Percentiles rank a stretch among this genome's conserved stretches.
phyloP scores from a whole-genome alignment of 92 coral and sea anemone genomes.

The Desmophyllum pertusum region DNA sequence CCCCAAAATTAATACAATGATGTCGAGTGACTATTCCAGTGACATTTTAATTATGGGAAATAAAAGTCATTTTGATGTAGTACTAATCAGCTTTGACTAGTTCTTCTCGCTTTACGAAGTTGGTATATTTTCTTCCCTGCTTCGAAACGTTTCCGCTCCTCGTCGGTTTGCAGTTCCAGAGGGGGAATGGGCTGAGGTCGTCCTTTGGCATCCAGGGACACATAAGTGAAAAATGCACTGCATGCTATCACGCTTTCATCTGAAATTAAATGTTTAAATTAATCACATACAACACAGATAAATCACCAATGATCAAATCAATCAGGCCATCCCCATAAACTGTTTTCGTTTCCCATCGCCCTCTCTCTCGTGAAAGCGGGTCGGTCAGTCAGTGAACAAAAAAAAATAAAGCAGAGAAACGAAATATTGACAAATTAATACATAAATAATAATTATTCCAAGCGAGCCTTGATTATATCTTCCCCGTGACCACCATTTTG shows the following conservation, averaged over 20 bases:
- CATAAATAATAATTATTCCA: no score
- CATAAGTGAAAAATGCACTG: slow-evolving; percentile 95
- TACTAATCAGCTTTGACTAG: slow-evolving; percentile 21
- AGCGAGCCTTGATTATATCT: no score
- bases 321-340: no score
- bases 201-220: slow-evolving; percentile 81
- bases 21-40: no score
- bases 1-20: not conserved
- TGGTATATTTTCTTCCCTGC: slow-evolving; percentile 85
- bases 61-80: not conserved
- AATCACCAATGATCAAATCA: no score
- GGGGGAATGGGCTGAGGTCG: slow-evolving; percentile 76
- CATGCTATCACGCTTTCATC: slow-evolving; percentile 86
- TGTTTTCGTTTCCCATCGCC: no score
- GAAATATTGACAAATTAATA: no score
- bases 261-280: slow-evolving; percentile 15
- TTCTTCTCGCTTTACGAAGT: slow-evolving; percentile 69
- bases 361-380: no score
- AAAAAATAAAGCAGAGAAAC: no score
- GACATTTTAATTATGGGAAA: no score
- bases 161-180: slow-evolving; percentile 71
- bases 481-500: no score
- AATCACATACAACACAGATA: not conserved
- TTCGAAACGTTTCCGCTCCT: slow-evolving; percentile 81
- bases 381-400: no score